Percentiles rank a stretch among this genome's conserved stretches.
phyloP scores from a whole-genome alignment of 2,797 vertebrate genomes.

The Rhinoraja longicauda region DNA sequence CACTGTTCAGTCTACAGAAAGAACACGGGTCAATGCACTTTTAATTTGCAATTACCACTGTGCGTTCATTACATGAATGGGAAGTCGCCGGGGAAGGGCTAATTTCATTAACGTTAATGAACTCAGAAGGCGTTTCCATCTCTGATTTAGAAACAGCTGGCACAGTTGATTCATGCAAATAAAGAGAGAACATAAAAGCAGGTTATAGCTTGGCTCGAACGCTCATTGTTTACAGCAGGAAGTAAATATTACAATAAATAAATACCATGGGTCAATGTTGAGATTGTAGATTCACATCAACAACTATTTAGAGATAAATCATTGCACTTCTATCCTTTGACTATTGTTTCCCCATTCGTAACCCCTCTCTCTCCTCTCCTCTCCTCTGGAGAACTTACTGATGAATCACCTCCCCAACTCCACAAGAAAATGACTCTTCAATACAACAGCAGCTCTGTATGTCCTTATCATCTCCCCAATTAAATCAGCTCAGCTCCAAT shows the following conservation, averaged over 20 bases:
- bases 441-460: neutral
- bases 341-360: neutral
- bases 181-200: neutral
- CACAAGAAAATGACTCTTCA: too few species aligned
- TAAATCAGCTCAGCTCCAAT: slow-evolving; percentile 2
- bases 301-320: neutral
- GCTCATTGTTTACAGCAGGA: neutral
- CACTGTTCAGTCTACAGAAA: neutral
- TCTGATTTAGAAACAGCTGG: too few species aligned
- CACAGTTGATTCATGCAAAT: too few species aligned
- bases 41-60: neutral
- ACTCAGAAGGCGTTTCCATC: neutral
- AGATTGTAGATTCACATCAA: neutral
- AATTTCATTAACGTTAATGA: neutral
- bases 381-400: too few species aligned
- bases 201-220: fast-evolving
- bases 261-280: neutral
- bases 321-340: neutral
- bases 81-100: neutral
- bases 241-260: neutral
- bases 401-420: too few species aligned
- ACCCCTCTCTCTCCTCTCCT: too few species aligned
- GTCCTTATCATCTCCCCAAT: neutral
- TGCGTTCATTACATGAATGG: neutral
- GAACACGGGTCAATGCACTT: neutral